Base-by-base conservation (phyloP, 2,113 vertebrate genomes). In the Tretioscincus oriximinensis region DNA sequence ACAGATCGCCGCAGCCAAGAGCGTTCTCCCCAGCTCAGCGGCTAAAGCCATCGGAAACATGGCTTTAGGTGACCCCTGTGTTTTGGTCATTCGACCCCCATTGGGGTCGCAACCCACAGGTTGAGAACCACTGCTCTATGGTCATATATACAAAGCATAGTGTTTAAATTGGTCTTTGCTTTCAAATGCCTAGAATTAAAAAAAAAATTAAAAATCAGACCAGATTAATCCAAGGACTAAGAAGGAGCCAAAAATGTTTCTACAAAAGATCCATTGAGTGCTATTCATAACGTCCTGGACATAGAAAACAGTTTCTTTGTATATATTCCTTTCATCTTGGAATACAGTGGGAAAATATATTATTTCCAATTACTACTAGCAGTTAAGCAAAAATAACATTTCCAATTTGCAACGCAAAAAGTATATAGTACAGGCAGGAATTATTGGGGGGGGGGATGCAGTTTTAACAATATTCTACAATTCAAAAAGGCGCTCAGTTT, bases 361-460 rank as follows among this genome's bases (percentile, higher is more conserved):
- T 65, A 41, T 77, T 81, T 81, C 80, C 84, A 67, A 4, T 82
- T 76, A 81, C 85, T 87, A 88, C 87, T 71, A 91, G 81, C 87
- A 89, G 86, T 89, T 86, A 88, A 82, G 83, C 82, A 85, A 89
- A 88, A 92, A 91, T 85, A 91, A 91, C 87, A 89, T 89, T 88
- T 83, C 78, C 86, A 82, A 88, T 91, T 82, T 91, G 90, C 78
- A 88, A 85, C 63, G 89, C 86, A 71, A 0, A 78, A 60, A 91
- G 83, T 14, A 35, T n/a, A 82, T 22, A 82, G 9, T 0, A 58
- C 0, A 0, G 54, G 35, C 41, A 87, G 81, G 84, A 85, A 85
- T 63, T 70, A 63, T 81, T 49, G 80, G 80, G 2, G 75, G 66
- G 78, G 41, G 83, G 76, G 72, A 81, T 0, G 0, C 0, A 0